Conservation (phyloP, 2,888 invertebrate genomes). For the Mesorhabditis sp. region DNA sequence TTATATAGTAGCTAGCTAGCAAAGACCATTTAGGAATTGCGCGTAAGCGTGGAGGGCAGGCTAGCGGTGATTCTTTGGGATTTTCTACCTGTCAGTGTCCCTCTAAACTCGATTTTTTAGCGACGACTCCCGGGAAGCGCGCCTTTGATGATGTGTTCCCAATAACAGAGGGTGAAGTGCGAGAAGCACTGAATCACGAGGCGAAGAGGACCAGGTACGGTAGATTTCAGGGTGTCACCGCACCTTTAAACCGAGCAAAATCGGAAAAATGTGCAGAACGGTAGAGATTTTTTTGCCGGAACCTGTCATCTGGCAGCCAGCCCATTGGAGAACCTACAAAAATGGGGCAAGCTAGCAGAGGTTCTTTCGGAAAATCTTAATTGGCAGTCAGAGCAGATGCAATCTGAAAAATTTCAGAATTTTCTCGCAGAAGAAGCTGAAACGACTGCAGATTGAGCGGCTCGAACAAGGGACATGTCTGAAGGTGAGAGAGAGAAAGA, state of each 20-base stretch:
- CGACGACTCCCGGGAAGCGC: slow-evolving; percentile 17
- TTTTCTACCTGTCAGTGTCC: too few relatives aligned
- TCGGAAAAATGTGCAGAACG: too few relatives aligned
- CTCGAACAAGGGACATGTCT: slow-evolving; percentile 44
- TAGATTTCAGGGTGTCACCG: not conserved
- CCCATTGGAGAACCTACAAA: too few relatives aligned
- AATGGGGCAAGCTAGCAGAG: too few relatives aligned
- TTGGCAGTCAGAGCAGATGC: not conserved
- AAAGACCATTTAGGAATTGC: too few relatives aligned
- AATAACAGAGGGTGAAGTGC: slow-evolving; percentile 52
- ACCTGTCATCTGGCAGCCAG: too few relatives aligned
- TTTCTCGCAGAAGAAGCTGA: slow-evolving; percentile 37
- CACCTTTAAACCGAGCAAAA: not conserved
- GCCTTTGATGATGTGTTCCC: slow-evolving; percentile 45
- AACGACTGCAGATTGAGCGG: slow-evolving; percentile 52
- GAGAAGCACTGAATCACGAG: slow-evolving; percentile 46
- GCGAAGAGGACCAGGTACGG: slow-evolving; percentile 19
- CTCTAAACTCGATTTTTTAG: too few relatives aligned
- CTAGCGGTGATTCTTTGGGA: too few relatives aligned
- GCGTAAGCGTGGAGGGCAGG: too few relatives aligned
- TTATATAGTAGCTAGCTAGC: too few relatives aligned
- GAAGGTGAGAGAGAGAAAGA: slow-evolving; percentile 14
- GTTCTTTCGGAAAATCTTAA: not conserved
- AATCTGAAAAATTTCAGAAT: not conserved
- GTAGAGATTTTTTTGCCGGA: too few relatives aligned